A percentile compares a stretch with the other conserved stretches of the same genome.
Evolutionary conservation across 2,113 vertebrate species (phyloP).

Genomic region (Thermophis baileyi): DNA sequence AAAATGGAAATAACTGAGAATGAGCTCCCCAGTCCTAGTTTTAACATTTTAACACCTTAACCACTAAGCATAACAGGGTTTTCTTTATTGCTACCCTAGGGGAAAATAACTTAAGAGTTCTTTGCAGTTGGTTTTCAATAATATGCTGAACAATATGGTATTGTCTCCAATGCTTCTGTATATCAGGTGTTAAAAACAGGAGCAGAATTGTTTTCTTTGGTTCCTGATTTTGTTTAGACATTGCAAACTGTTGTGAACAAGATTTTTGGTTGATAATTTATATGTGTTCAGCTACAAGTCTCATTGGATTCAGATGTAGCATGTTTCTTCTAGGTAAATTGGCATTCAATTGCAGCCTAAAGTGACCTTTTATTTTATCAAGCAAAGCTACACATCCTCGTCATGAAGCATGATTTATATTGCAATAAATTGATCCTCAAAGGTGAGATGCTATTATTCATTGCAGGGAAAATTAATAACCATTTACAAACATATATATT

Average conservation of each 20-base stretch:
- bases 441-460: background rate
- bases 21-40: background rate
- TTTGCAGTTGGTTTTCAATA: background rate
- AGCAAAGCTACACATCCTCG: background rate
- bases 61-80: background rate
- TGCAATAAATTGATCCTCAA: background rate
- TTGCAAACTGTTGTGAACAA: background rate
- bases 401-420: background rate
- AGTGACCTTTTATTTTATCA: background rate
- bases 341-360: background rate
- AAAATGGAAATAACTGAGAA: background rate
- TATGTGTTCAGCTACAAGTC: background rate
- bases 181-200: background rate
- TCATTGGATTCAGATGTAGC: background rate
- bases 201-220: background rate
- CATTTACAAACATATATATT: background rate
- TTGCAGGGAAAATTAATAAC: background rate
- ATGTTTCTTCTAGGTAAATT: background rate
- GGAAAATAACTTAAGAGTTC: background rate
- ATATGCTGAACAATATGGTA: background rate
- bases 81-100: background rate
- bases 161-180: background rate
- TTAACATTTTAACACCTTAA: background rate
- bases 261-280: background rate
- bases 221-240: background rate